These are phyloP conservation scores for Palaemon carinicauda DNA, from an alignment of 1,140 invertebrate species.

Conservation along the genomic window DNA sequence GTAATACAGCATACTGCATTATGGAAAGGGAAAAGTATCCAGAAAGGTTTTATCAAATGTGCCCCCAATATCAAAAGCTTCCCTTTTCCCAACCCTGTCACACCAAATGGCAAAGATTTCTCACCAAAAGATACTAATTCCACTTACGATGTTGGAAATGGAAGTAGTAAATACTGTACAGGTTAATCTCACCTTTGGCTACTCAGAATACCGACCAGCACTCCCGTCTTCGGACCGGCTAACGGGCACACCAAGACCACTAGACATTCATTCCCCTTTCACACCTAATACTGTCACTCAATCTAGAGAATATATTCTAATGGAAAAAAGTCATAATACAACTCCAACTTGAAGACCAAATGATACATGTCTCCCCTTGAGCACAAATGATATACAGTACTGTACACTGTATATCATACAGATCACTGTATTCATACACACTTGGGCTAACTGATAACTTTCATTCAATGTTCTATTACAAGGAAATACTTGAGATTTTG, in stretches of 20 bases:
- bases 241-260: constrained; percentile 44
- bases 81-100: constrained; percentile 29
- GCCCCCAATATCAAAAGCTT: constrained; percentile 6
- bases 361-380: constrained; percentile 44
- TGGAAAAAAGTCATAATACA: too few relatives aligned
- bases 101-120: constrained; percentile 27
- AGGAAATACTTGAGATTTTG: not conserved
- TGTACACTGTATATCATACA: not conserved
- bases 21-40: not conserved
- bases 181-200: not conserved
- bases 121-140: not conserved
- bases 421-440: constrained; percentile 13
- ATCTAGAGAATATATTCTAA: not conserved
- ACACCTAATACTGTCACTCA: constrained; percentile 19
- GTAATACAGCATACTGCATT: not conserved
- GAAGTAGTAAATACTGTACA: not conserved
- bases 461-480: constrained; percentile 2
- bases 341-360: not conserved
- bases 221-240: constrained; percentile 26
- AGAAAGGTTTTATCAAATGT: not conserved
- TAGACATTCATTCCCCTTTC: not conserved
- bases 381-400: constrained; percentile 24
- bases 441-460: constrained; percentile 14
- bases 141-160: not conserved
- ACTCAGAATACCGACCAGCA: constrained; percentile 52